Evolutionary conservation across 2,113 vertebrate species (phyloP).

Genomic region (Sterna hirundo): DNA sequence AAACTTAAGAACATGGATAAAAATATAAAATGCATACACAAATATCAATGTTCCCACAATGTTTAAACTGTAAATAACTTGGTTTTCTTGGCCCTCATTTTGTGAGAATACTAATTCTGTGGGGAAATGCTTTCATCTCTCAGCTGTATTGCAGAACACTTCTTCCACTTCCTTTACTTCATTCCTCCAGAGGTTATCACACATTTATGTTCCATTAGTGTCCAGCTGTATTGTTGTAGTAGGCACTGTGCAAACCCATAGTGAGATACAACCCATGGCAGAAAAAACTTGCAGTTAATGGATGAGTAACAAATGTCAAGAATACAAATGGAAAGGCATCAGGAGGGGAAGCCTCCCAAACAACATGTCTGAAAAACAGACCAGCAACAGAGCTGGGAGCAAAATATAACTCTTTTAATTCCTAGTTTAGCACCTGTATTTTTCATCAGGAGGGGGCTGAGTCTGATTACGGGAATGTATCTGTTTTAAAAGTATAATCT

Average conservation of each 20-base stretch:
- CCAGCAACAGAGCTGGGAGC: neutral
- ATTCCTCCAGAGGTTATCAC: neutral
- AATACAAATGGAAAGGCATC: neutral
- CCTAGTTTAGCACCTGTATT: neutral
- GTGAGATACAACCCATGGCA: neutral
- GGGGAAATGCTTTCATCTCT: neutral
- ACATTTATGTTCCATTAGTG: neutral
- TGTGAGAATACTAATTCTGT: neutral
- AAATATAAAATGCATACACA: neutral
- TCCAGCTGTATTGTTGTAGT: neutral
- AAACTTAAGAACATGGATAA: neutral
- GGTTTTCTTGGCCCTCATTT: neutral
- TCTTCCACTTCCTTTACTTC: neutral
- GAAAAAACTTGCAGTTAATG: neutral
- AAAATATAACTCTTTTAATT: neutral
- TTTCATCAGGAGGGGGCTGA: neutral
- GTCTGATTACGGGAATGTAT: neutral
- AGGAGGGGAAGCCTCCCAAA: neutral
- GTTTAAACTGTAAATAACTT: neutral
- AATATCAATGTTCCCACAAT: neutral
- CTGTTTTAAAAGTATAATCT: neutral
- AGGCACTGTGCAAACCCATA: neutral
- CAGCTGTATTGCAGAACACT: neutral
- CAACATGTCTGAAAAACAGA: neutral
- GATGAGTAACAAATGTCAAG: neutral